Percentiles rank a stretch among this genome's conserved stretches.
These are phyloP conservation scores for Urophycis tenuis DNA, from an alignment of 2,797 vertebrate species.

Conservation along the genomic window DNA sequence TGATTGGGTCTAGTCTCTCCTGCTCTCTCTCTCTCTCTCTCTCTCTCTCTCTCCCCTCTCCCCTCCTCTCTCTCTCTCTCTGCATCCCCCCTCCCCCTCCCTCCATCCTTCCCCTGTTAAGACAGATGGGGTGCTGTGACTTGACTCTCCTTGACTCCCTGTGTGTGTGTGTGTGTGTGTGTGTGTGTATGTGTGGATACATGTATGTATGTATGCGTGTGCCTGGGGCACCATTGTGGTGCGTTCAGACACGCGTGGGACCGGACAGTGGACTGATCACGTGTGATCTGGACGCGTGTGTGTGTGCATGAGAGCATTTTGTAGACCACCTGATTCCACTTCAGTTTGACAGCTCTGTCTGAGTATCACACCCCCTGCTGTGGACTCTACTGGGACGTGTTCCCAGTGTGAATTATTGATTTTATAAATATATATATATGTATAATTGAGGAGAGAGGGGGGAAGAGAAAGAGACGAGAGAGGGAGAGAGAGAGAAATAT, in stretches of 20 bases:
- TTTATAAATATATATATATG: too few relatives aligned
- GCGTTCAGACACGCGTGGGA: too few relatives aligned
- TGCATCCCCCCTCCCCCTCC: background rate
- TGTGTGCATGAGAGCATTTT: conserved; percentile 24
- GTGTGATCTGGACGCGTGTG: background rate
- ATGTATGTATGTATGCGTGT: conserved; percentile 23
- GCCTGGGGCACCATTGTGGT: too few relatives aligned
- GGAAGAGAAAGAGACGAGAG: too few relatives aligned
- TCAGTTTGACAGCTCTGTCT: conserved; percentile 58
- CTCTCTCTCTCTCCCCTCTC: conserved; percentile 2
- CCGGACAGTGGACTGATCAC: too few relatives aligned
- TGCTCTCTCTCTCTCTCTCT: conserved; percentile 16
- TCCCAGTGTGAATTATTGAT: conserved; percentile 69
- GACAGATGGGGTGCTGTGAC: conserved; percentile 7
- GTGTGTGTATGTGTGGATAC: conserved; percentile 9
- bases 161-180: conserved; percentile 19
- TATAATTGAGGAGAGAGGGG: too few relatives aligned
- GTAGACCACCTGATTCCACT: conserved; percentile 58
- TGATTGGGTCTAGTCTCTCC: background rate
- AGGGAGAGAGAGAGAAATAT: too few relatives aligned
- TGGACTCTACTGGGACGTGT: conserved; percentile 47
- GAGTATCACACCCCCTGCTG: conserved; percentile 62
- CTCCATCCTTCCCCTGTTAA: conserved; percentile 1
- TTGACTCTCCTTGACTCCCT: conserved; percentile 34
- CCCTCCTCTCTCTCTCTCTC: background rate